Evolutionary conservation across 2,888 invertebrate species (phyloP), one percentile per base, ranked within the genome.

Genomic region (Arrhopalites spinosus): DNA sequence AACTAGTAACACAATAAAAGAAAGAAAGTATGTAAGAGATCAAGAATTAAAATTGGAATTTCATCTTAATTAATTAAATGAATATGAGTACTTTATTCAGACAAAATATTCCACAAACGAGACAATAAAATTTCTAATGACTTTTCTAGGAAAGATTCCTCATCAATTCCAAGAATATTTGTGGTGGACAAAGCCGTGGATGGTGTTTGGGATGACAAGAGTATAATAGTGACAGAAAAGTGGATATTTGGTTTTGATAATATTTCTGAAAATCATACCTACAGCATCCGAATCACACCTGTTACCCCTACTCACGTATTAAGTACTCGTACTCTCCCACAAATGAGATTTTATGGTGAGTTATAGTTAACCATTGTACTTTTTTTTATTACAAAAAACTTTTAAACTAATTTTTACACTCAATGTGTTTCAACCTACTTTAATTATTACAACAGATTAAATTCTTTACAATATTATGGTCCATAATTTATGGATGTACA

Each of bases 161-260:
- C 53, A 1, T 29, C n/a, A n/a, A 72, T 72, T 25, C 72, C 72
- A 1, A 30, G 63, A 43, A 2, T 63, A 17, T 72, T 72, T n/a
- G 63, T 72, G 1, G 63, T 72, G 13, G 72, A 72, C 47, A 36
- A 72, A 72, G 45, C 50, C 3, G 50, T 50, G 50, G 50, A 50
- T 50, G 50, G 50, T 3, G n/a, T 43, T 1, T 25, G 59, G 59
- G 45, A 25, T 3, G 23, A 61, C 25, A 15, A 25, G 2, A 15
- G 23, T 25, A 25, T 68, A 15, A 11, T 47, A 2, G 68, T 63
- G 5, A 63, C 72, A 13, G 3, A 23, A 0, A 63, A 63, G 29
- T 72, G 72, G 72, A 11, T 72, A 11, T 43, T 63, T 45, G 17
- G 36, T 15, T 61, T 17, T 17, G 47, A 50, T 45, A 25, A 47